phyloP scores from a whole-genome alignment of 1,140 invertebrate species.

The Halotydeus destructor region DNA sequence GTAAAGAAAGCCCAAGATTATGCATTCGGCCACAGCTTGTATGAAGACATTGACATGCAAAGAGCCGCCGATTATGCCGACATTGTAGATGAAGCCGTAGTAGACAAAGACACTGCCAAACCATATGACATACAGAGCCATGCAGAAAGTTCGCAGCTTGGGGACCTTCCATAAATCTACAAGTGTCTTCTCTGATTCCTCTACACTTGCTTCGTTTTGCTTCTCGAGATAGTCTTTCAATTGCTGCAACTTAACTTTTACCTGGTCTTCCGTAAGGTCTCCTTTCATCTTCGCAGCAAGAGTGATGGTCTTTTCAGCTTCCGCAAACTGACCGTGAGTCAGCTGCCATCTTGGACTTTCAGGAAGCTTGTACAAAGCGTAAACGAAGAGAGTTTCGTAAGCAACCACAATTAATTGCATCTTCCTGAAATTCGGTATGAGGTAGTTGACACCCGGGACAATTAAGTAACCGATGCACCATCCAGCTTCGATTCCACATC shows the following conservation, averaged over 20 bases:
- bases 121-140: constrained; percentile 16
- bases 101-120: constrained; percentile 57
- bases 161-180: constrained; percentile 12
- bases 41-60: constrained; percentile 51
- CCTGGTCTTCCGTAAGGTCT: no score
- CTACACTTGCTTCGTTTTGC: no score
- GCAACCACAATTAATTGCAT: neutral
- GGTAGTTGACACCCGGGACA: constrained; percentile 1
- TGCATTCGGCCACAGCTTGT: no score
- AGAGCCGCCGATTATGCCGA: constrained; percentile 47
- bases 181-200: neutral
- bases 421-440: neutral
- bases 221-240: no score
- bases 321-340: neutral
- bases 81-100: constrained; percentile 58
- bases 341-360: constrained; percentile 4
- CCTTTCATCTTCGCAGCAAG: constrained; percentile 9
- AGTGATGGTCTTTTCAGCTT: constrained; percentile 2
- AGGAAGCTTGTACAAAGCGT: constrained; percentile 2
- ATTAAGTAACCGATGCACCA: no score
- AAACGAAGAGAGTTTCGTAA: neutral
- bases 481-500: neutral
- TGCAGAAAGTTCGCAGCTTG: no score
- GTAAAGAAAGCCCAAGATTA: no score
- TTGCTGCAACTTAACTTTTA: no score